phyloP scores from a whole-genome alignment of 2,797 vertebrate species.

The Ctenopoma multispine region DNA sequence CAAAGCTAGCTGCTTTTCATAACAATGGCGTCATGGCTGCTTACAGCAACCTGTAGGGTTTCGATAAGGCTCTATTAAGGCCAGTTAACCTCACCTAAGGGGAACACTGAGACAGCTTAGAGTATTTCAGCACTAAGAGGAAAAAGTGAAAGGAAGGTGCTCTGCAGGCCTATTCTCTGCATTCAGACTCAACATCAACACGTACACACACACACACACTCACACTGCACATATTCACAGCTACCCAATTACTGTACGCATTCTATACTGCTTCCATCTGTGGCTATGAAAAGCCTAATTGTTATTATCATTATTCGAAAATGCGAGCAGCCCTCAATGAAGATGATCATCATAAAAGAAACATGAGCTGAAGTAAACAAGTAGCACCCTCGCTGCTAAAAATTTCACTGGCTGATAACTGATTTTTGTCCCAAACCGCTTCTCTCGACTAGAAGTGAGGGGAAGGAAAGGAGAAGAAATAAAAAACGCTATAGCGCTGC shows the following conservation, averaged over 20 bases:
- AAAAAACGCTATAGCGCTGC: conserved; percentile 63
- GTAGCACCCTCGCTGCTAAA: conserved; percentile 81
- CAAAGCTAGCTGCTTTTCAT: conserved; percentile 87
- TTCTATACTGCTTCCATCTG: conserved; percentile 81
- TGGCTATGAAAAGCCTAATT: conserved; percentile 84
- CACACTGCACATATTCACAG: conserved; percentile 79
- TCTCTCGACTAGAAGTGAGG: conserved; percentile 70
- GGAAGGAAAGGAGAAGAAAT: conserved; percentile 35
- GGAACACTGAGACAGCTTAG: conserved; percentile 73
- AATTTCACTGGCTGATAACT: conserved; percentile 86
- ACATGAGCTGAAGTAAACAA: conserved; percentile 92
- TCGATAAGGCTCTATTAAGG: conserved; percentile 86
- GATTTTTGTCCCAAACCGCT: conserved; percentile 77
- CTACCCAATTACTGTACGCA: conserved; percentile 81
- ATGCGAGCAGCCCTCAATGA: conserved; percentile 82
- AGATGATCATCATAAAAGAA: conserved; percentile 93
- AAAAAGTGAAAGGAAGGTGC: conserved; percentile 54
- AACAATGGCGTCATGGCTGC: conserved; percentile 85
- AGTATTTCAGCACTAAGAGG: conserved; percentile 61
- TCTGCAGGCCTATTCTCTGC: conserved; percentile 68
- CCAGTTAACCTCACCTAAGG: conserved; percentile 80
- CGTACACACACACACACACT: conserved; percentile 39
- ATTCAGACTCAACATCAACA: conserved; percentile 70
- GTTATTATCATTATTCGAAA: conserved; percentile 87
- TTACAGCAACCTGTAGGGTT: conserved; percentile 87